Evolutionary conservation across 2,888 invertebrate genomes (phyloP).

Genomic region (Noctua janthe): DNA sequence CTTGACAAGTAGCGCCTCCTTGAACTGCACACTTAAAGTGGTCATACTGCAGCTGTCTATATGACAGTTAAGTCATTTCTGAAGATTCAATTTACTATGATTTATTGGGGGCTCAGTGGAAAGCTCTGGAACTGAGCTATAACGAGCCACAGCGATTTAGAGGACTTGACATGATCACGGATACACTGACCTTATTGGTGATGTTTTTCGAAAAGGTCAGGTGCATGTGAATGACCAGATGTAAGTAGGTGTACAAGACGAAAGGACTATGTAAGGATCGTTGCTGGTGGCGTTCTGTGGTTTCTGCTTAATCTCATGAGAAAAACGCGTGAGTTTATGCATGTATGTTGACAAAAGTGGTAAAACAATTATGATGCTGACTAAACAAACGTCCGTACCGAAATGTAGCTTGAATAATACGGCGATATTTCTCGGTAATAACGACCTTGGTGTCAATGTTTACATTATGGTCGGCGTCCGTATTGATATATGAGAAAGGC

Average conservation of each 20-base stretch:
- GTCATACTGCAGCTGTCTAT: too few species aligned
- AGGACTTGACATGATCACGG: background rate
- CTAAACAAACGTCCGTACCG: conserved; percentile 6
- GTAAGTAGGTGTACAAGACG: background rate
- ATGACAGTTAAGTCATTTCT: background rate
- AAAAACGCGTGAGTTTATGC: background rate
- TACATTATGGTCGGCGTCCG: conserved; percentile 51
- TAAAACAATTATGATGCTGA: background rate
- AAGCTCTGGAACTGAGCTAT: too few species aligned
- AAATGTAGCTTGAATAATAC: conserved; percentile 61
- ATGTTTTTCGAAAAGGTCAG: background rate
- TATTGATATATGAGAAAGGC: conserved; percentile 54
- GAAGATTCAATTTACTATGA: background rate
- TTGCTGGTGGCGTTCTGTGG: background rate
- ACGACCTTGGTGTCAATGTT: conserved; percentile 64
- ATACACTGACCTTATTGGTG: background rate
- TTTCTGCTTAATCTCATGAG: background rate
- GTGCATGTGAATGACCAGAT: background rate
- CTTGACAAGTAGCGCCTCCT: too few species aligned
- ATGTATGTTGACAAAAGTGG: background rate
- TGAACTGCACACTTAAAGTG: too few species aligned
- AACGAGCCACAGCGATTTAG: too few species aligned
- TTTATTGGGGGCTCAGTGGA: background rate
- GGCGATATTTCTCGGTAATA: conserved; percentile 59
- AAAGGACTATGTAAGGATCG: background rate